A percentile compares a stretch with the other conserved stretches of the same genome.
phyloP scores from a whole-genome alignment of 2,113 vertebrate genomes.

The Microtus richardsoni region DNA sequence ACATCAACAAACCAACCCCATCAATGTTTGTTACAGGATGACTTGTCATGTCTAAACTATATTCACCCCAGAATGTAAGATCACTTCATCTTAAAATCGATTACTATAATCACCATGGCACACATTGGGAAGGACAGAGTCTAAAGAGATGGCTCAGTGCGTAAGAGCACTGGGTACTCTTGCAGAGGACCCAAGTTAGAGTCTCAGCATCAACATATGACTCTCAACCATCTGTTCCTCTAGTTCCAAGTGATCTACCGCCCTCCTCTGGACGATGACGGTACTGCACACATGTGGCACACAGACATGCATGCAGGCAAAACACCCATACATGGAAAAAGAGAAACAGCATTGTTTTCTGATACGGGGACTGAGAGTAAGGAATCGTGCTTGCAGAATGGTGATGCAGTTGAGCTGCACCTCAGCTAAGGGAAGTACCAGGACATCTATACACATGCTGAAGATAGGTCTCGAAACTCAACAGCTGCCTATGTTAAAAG shows the following conservation, averaged over 20 bases:
- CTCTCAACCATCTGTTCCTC: too few relatives aligned
- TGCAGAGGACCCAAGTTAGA: neutral
- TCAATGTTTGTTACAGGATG: neutral
- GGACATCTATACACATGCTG: neutral
- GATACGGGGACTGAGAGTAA: neutral
- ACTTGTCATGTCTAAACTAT: neutral
- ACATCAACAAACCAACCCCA: neutral
- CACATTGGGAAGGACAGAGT: neutral
- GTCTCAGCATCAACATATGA: neutral
- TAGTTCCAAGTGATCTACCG: neutral
- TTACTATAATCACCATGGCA: neutral
- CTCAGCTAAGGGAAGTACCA: neutral
- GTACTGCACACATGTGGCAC: neutral
- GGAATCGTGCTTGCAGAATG: neutral
- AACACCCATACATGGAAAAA: neutral
- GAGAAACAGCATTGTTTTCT: neutral
- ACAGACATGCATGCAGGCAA: neutral
- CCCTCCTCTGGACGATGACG: neutral
- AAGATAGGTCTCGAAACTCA: constrained; percentile 8
- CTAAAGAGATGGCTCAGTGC: neutral
- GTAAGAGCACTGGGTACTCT: neutral
- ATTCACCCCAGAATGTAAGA: neutral
- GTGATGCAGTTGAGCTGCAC: neutral
- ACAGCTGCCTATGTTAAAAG: neutral
- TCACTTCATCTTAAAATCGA: constrained; percentile 31